A percentile compares a stretch with the other conserved stretches of the same genome.
Conservation (phyloP, 2,113 vertebrate species). For the Piaya cayana region DNA sequence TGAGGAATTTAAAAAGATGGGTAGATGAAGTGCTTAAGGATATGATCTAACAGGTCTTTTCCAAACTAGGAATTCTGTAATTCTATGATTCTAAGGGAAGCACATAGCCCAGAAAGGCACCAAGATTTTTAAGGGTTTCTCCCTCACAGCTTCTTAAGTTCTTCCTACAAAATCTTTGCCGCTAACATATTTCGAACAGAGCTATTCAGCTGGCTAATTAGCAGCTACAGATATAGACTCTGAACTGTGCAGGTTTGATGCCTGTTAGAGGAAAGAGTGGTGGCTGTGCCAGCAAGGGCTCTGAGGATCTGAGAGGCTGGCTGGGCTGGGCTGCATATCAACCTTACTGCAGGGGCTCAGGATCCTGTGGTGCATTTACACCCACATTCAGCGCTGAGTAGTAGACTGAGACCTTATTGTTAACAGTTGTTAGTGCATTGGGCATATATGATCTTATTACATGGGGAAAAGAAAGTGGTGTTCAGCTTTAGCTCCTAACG, state of each 20-base stretch:
- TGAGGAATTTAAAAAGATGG: no score
- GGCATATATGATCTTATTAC: not conserved
- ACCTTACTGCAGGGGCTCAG: not conserved
- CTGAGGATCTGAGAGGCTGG: not conserved
- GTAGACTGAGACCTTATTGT: not conserved
- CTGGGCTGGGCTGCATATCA: not conserved
- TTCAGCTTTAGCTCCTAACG: not conserved
- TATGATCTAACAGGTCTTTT: no score
- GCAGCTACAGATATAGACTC: not conserved
- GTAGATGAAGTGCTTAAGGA: no score
- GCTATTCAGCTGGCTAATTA: not conserved
- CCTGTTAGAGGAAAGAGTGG: accelerated
- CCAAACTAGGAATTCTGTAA: no score
- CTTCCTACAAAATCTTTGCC: not conserved
- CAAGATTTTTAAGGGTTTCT: not conserved
- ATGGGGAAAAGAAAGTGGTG: not conserved
- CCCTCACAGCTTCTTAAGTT: not conserved
- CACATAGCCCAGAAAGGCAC: not conserved
- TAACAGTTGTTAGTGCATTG: not conserved
- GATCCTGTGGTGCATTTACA: not conserved
- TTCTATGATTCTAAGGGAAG: no score
- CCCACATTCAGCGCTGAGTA: not conserved
- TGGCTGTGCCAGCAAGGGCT: not conserved
- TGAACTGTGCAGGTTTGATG: not conserved
- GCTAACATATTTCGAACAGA: not conserved